Base-by-base conservation (phyloP, 1,140 invertebrate genomes). In the Bombus terrestris region DNA sequence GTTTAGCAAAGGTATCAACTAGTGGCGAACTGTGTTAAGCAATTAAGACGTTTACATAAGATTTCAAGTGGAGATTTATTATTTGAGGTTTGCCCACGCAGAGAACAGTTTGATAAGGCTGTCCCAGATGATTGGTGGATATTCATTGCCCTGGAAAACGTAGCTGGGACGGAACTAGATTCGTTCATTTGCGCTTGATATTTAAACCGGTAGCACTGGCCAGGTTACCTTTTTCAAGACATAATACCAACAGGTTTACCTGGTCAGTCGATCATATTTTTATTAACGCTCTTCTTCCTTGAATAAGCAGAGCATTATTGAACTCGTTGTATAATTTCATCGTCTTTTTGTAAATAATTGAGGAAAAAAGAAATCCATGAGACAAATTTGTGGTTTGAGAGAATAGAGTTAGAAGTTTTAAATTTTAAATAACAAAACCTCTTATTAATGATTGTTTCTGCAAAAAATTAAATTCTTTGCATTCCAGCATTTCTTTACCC, bases 121-220 rank as follows among this genome's bases (percentile, higher is more conserved):
- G 10, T 71, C 22, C 25, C n/a, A 12, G 57, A n/a, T 12, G 28
- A 80, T 32, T 64, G 39, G 43, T n/a, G 39, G 39, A 62, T 47
- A 37, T 39, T 53, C 25, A 22, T 53, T 78, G 37, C 57, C 2
- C 39, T 43, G 28, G 5, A 35, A 35, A 78, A 35, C 37, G 37
- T 66, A 43, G 12, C 18, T 62, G 25, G 9, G 5, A 43, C 47
- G 59, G 68, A 59, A 76, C 59, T 76, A 39, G 80, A 83, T 78
- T 57, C 10, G 18, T 66, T 39, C 79, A 79, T 73, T 72, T 28
- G 32, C 64, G 13, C 64, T 82, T 81, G 78, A 86, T 86, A 88
- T 86, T 86, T 86, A 81, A 81, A 86, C 75, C 82, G 77, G 86
- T 84, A 80, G 32, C 71, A 53, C 62, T 62, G 69, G 57, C 57